Base-by-base conservation (phyloP, 2,888 invertebrate genomes). In the Lamellibrachia satsuma region DNA sequence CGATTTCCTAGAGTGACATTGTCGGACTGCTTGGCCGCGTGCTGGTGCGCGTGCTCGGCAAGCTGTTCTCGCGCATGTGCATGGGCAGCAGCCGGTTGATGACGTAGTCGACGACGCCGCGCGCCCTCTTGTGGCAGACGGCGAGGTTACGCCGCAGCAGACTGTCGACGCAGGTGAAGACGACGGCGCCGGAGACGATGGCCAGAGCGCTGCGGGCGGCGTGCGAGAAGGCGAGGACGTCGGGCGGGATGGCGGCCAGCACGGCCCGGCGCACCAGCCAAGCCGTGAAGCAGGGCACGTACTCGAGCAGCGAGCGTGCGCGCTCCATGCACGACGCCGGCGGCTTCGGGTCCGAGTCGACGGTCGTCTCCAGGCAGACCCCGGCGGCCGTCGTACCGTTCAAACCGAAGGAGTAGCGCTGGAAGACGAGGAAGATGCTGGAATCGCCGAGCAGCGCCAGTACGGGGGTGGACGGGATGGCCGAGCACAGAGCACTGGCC, bases 21-120 rank as follows among this genome's bases (percentile, higher is more conserved):
- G 75, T 75, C 22, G 75, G 75, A 75, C 75, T 75, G 75, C 75
- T 75, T 4, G 75, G 75, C 6, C 75, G 75, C 75, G 75, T 75
- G n/a, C 75, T 75, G 22, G 75, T 75, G 75, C 75, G 75, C 75
- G 75, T 75, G 75, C 75, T 75, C 75, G 75, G 75, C 75, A 75
- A n/a, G 75, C 75, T 75, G 22, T 75, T 75, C 75, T 75, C 75
- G 75, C 75, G 75, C 75, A 75, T 75, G 22, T 75, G 75, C 75
- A 75, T 75, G 15, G 75, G 75, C 75, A 75, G 75, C 75, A 75
- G 75, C 75, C 75, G 75, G 75, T 75, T 75, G 75, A 75, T 75
- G 22, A 75, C 75, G 75, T 75, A 75, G 22, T 75, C 75, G 75
- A 75, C 75, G 75, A 75, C 75, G 75, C 75, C 75, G 75, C 75